These are phyloP conservation scores for Aythya fuligula DNA, from an alignment of 2,797 vertebrate species.

Conservation along the genomic window DNA sequence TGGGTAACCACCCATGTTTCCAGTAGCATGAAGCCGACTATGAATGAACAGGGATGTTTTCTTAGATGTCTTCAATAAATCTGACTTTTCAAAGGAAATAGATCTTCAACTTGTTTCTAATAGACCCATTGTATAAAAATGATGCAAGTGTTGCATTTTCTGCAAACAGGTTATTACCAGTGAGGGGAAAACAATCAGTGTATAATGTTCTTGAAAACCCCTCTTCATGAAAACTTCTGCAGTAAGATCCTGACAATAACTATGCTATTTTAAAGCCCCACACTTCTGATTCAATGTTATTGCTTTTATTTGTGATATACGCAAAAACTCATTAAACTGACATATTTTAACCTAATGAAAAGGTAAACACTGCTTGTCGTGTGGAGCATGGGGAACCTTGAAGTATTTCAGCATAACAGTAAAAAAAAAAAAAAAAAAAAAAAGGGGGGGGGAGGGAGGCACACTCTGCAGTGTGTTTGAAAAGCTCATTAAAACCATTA, in stretches of 20 bases:
- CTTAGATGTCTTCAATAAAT: neutral
- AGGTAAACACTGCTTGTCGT: neutral
- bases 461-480: too few relatives aligned
- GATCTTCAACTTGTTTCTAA: neutral
- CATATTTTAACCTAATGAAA: slow-evolving; percentile 27
- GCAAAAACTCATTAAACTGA: slow-evolving; percentile 9
- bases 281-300: neutral
- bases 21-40: neutral
- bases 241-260: neutral
- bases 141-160: neutral
- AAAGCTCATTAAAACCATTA: too few relatives aligned
- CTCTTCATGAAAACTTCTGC: neutral
- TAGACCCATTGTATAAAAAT: neutral
- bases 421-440: neutral
- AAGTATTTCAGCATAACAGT: neutral
- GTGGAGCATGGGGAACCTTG: neutral
- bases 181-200: neutral
- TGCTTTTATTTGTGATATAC: slow-evolving; percentile 12
- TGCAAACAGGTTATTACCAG: neutral
- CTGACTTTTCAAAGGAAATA: neutral
- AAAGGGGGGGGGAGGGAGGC: too few relatives aligned
- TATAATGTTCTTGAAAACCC: neutral
- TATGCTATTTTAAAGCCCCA: neutral
- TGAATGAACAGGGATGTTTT: neutral
- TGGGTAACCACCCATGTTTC: neutral